phyloP scores from a whole-genome alignment of 2,113 vertebrate species.

The Sebastes schlegelii region DNA sequence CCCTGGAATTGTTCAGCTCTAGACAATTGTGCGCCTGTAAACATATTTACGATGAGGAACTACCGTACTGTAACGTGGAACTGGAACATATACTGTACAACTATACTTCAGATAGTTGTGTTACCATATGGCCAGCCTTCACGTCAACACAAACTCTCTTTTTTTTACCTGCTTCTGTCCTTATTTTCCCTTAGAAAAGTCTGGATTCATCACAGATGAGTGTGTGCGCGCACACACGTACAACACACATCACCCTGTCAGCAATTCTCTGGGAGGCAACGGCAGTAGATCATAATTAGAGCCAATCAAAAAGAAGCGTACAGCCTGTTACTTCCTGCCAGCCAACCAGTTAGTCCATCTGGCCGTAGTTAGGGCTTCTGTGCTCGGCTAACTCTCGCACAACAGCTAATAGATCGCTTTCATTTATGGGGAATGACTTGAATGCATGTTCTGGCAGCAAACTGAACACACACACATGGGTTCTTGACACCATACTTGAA shows the following conservation, averaged over 20 bases:
- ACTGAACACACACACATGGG: conserved; percentile 19
- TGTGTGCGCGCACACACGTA: background rate
- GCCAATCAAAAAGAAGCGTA: conserved; percentile 76
- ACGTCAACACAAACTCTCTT: conserved; percentile 12
- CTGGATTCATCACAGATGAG: conserved; percentile 32
- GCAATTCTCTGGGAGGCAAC: conserved; percentile 65
- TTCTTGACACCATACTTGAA: background rate
- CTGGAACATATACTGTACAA: background rate
- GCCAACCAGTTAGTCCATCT: conserved; percentile 76
- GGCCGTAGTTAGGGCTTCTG: conserved; percentile 63
- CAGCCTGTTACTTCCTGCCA: conserved; percentile 76
- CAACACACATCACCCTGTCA: conserved; percentile 63
- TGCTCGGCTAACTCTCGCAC: conserved; percentile 60
- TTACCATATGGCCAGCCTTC: conserved; percentile 19
- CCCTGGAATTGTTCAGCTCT: conserved; percentile 1
- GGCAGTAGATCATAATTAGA: conserved; percentile 79
- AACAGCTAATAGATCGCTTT: conserved; percentile 56
- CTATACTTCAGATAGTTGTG: background rate
- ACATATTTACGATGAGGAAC: conserved; percentile 8
- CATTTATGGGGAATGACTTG: conserved; percentile 48
- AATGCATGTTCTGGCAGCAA: conserved; percentile 37
- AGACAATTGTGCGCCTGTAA: conserved; percentile 27
- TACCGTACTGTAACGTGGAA: background rate
- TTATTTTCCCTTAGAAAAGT: conserved; percentile 46
- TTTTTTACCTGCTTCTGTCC: conserved; percentile 26